These are phyloP conservation scores for Drosophila formosana DNA, from an alignment of 2,888 invertebrate species.

Conservation along the genomic window DNA sequence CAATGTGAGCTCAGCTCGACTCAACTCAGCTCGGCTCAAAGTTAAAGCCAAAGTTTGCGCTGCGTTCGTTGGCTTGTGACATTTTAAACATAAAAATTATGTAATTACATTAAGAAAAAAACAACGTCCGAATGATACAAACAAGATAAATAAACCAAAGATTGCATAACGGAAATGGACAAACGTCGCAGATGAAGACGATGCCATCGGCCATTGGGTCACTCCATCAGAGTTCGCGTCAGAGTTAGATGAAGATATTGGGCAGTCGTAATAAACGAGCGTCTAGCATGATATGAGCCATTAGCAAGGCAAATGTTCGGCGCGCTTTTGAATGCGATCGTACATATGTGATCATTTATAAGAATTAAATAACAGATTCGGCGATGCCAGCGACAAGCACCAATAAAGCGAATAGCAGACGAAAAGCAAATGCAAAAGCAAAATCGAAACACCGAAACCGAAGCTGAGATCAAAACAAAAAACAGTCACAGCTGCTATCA, in stretches of 20 bases:
- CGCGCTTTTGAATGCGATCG: conserved; percentile 11
- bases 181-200: conserved; percentile 18
- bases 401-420: conserved; percentile 31
- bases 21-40: conserved; percentile 14
- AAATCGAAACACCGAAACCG: neutral
- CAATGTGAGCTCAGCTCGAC: conserved; percentile 33
- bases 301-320: conserved; percentile 44
- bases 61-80: conserved; percentile 74
- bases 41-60: conserved; percentile 18
- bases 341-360: conserved; percentile 33
- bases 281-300: conserved; percentile 71
- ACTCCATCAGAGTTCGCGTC: conserved; percentile 22
- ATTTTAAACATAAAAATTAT: conserved; percentile 71
- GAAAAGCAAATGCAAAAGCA: conserved; percentile 7
- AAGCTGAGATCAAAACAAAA: conserved; percentile 13
- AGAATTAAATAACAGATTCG: conserved; percentile 56
- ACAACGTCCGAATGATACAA: neutral
- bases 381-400: conserved; percentile 46
- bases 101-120: conserved; percentile 56
- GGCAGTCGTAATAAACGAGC: conserved; percentile 62
- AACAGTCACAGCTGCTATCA: conserved; percentile 19
- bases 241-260: conserved; percentile 19
- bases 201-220: conserved; percentile 45
- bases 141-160: conserved; percentile 39
- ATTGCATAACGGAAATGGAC: conserved; percentile 55